Conservation (phyloP, 1,140 invertebrate genomes). For the Drosophila watanabei region DNA sequence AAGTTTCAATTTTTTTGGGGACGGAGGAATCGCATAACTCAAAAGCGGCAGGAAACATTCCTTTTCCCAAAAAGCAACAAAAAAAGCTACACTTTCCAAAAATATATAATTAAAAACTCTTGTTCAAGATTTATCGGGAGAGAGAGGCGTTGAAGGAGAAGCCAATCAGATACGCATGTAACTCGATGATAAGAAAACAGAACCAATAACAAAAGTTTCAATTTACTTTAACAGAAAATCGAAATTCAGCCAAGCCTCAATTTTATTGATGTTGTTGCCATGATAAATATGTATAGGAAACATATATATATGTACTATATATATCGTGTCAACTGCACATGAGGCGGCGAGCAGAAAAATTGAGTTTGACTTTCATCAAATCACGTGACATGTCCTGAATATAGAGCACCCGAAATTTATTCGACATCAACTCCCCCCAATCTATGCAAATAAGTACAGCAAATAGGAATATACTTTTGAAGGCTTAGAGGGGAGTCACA, state of each 20-base stretch:
- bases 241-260: slow-evolving; percentile 50
- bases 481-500: background rate
- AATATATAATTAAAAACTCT: slow-evolving; percentile 73
- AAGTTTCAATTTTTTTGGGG: slow-evolving; percentile 43
- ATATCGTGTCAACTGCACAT: slow-evolving; percentile 62
- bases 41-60: slow-evolving; percentile 57
- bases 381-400: slow-evolving; percentile 70
- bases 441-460: slow-evolving; percentile 76
- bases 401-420: slow-evolving; percentile 57
- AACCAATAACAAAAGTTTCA: slow-evolving; percentile 42
- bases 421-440: slow-evolving; percentile 61
- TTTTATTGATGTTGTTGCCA: slow-evolving; percentile 71
- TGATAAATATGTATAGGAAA: slow-evolving; percentile 56
- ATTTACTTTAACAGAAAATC: slow-evolving; percentile 37
- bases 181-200: slow-evolving; percentile 45
- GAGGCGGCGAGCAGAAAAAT: slow-evolving; percentile 53
- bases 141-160: slow-evolving; percentile 2
- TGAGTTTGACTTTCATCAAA: slow-evolving; percentile 60
- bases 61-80: slow-evolving; percentile 9
- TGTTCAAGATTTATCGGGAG: slow-evolving; percentile 47
- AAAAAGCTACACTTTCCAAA: slow-evolving; percentile 13
- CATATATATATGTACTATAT: background rate
- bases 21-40: slow-evolving; percentile 52
- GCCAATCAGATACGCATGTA: slow-evolving; percentile 50
- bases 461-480: slow-evolving; percentile 55